Conservation (phyloP, 2,113 vertebrate genomes). For the Anhinga anhinga region DNA sequence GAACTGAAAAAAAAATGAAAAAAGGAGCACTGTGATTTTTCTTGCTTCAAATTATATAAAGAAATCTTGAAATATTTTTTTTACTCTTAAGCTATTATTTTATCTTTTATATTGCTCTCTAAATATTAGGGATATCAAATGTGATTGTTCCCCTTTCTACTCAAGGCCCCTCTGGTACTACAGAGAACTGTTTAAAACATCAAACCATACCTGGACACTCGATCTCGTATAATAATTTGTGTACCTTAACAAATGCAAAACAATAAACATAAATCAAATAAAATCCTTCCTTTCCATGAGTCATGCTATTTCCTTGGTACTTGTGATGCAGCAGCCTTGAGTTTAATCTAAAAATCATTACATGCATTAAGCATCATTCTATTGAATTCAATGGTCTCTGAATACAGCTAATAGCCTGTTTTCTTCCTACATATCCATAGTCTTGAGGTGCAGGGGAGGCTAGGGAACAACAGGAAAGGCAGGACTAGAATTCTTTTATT, state of each 20-base stretch:
- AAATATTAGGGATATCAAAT: neutral
- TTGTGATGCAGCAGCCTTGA: conserved; percentile 25
- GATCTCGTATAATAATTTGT: neutral
- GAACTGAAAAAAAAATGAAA: no score
- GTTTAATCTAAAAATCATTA: conserved; percentile 32
- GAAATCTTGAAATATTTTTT: neutral
- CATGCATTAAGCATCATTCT: conserved; percentile 42
- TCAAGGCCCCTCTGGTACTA: neutral
- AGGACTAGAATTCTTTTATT: neutral
- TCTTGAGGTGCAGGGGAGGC: neutral
- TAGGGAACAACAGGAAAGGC: neutral
- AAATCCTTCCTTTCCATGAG: conserved; percentile 27
- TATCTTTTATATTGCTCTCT: neutral
- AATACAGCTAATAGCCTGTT: conserved; percentile 19
- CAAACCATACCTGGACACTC: neutral
- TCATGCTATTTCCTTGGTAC: conserved; percentile 18
- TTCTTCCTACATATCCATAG: neutral
- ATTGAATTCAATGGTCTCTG: conserved; percentile 15
- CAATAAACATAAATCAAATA: conserved; percentile 5
- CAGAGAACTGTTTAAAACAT: neutral
- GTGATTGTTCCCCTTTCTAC: neutral
- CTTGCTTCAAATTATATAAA: neutral
- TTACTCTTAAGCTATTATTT: neutral
- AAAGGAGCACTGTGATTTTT: neutral
- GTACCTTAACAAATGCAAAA: conserved; percentile 19